phyloP scores from a whole-genome alignment of 2,888 invertebrate species.

The Ptychoptera albimana region DNA sequence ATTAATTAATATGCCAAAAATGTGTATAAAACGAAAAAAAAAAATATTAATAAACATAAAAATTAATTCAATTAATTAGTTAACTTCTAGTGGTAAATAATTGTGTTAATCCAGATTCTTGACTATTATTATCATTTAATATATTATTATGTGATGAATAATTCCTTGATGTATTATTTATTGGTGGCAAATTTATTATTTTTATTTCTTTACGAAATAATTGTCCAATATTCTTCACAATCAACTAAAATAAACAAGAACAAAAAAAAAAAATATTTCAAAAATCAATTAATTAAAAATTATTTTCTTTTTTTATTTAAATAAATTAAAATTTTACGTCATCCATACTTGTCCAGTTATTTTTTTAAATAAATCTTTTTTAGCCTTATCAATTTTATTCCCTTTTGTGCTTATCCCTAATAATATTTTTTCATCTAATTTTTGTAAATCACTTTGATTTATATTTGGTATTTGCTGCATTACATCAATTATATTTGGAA shows the following conservation, averaged over 20 bases:
- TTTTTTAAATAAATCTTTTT: conserved; percentile 82
- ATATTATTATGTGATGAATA: not conserved
- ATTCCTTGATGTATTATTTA: conserved; percentile 24
- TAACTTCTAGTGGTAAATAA: conserved; percentile 16
- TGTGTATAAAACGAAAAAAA: too few species aligned
- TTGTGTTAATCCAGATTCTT: conserved; percentile 20
- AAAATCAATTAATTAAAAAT: not conserved
- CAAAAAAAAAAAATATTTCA: conserved; percentile 13
- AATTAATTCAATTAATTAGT: not conserved
- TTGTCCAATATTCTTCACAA: conserved; percentile 74
- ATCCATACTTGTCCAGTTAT: conserved; percentile 55
- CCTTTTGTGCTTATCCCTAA: conserved; percentile 43
- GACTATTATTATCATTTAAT: conserved; percentile 17
- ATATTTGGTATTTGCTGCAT: conserved; percentile 72
- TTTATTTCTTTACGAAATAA: conserved; percentile 75
- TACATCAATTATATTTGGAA: conserved; percentile 45
- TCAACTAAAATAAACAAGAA: too few species aligned
- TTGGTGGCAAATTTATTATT: conserved; percentile 68
- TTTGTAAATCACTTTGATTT: conserved; percentile 62
- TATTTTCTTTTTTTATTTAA: not conserved
- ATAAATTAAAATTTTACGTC: not conserved
- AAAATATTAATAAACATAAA: not conserved
- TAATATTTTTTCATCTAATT: conserved; percentile 70
- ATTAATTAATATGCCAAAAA: too few species aligned
- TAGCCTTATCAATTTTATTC: conserved; percentile 73